Base-by-base conservation (phyloP, 2,888 invertebrate species). In the Halictus quadricinctus region DNA sequence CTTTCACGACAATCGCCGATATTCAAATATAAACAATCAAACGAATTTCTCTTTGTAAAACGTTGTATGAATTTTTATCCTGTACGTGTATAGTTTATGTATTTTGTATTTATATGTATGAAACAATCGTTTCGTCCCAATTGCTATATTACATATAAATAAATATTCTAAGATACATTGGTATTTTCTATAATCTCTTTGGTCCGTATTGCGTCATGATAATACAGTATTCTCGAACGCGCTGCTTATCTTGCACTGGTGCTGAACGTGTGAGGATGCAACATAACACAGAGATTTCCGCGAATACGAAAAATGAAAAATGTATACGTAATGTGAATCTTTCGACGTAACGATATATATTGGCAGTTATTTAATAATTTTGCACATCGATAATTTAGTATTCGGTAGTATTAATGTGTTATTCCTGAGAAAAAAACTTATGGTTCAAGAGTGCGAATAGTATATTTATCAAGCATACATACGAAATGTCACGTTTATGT, bases 401-500 rank as follows among this genome's bases (percentile, higher is more conserved):
- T 70, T n/a, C 60, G 60, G 36, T 58, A 79, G 43, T 69, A 72
- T 48, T 77, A 21, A 73, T 29, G 41, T 72, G 58, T 60, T 70
- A 66, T 69, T 50, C 21, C n/a, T 15, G 48, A 58, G 41, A 80
- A 74, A 74, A 36, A 60, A 78, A 78, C 80, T 72, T 64, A 80
- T 80, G 73, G 50, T 76, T 78, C 7, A 46, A 78, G 18, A 7
- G 70, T 13, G 43, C 58, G 46, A 72, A 73, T 25, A 43, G 25
- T 69, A 18, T 18, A 36, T 43, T 48, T 82, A 66, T 76, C 8
- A 79, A 29, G 29, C 41, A 50, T 58, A n/a, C 36, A 8, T 43
- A 73, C 43, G 83, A 89, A 86, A 93, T 93, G 93, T 92, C 90
- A 89, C 90, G 88, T 64, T 85, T 91, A 66, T 89, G 81, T 72